Evolutionary conservation across 2,113 vertebrate species (phyloP), one percentile per base, ranked within the genome.

Genomic region (Mormyrus iriodes): DNA sequence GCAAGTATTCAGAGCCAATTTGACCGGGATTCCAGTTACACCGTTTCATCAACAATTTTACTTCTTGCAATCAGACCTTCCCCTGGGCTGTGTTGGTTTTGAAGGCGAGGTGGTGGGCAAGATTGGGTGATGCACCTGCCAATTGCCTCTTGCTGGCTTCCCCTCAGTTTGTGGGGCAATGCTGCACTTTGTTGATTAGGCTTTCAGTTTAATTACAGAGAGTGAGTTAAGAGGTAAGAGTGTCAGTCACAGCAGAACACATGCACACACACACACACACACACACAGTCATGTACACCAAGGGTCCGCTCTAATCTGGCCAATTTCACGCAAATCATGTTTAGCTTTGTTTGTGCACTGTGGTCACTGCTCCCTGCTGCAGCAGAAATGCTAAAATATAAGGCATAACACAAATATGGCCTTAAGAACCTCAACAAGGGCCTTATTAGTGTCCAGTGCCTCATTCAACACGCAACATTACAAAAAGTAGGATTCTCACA

Each of bases 61-160:
- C n/a, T 48, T 52, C 27, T 2, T 48, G 44, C 12, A 35, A 53
- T n/a, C 49, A 51, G 42, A 49, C 46, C n/a, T 12, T 86, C 13
- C 35, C 27, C 15, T 17, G 49, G 27, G 10, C n/a, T 52, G 17
- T 8, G 85, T 27, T 52, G 24, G 1, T 52, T 51, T 51, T 86
- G 2, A 27, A 52, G 51, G 85, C 0, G 5, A n/a, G 27, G 49
- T 12, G 39, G 55, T 48, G 52, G 52, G 8, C 24, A 35, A 44
- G 35, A 87, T 9, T 39, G 55, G 55, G 49, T 42, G 35, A 52
- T 52, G 19, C 76, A 46, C 15, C 51, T 48, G 12, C 24, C 79
- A 35, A 13, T 58, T 79, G 17, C 52, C 79, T 61, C 48, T 51
- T 73, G 58, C 88, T 89, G 88, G 79, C 88, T 88, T 31, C 65